A percentile compares a stretch with the other conserved stretches of the same genome.
Conservation (phyloP, 1,140 invertebrate genomes). For the Hesperophylax magnus region DNA sequence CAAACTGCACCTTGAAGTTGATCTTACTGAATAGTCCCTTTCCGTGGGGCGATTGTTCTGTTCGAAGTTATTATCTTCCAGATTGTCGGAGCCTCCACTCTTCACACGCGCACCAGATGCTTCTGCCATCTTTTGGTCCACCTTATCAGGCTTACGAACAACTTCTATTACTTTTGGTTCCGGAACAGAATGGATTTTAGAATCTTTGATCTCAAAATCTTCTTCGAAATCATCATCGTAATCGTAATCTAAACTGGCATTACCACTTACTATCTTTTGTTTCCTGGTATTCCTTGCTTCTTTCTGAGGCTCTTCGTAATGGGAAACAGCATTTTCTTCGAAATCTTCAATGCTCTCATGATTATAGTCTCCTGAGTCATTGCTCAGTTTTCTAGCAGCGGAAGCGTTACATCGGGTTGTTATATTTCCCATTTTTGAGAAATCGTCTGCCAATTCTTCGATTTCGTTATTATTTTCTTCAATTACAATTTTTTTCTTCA, state of each 20-base stretch:
- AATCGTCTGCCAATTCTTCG: constrained; percentile 65
- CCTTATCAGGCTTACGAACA: background rate
- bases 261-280: constrained; percentile 5
- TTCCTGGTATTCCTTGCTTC: constrained; percentile 49
- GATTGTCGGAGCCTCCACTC: background rate
- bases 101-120: background rate
- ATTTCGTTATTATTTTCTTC: constrained; percentile 70
- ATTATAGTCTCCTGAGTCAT: constrained; percentile 39
- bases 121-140: background rate
- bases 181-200: background rate
- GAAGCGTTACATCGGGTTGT: constrained; percentile 43
- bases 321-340: constrained; percentile 59
- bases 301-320: background rate
- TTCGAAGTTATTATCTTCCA: background rate
- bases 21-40: constrained; percentile 5
- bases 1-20: constrained; percentile 17
- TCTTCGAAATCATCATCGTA: constrained; percentile 69
- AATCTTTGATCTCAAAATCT: constrained; percentile 37
- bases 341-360: constrained; percentile 57
- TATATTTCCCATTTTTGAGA: constrained; percentile 67
- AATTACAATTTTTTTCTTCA: constrained; percentile 47
- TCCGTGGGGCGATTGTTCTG: background rate
- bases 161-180: background rate
- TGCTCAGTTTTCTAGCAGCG: background rate
- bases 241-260: constrained; percentile 60